These are phyloP conservation scores for Latrodectus elegans DNA, from an alignment of 2,888 invertebrate genomes.

Conservation along the genomic window DNA sequence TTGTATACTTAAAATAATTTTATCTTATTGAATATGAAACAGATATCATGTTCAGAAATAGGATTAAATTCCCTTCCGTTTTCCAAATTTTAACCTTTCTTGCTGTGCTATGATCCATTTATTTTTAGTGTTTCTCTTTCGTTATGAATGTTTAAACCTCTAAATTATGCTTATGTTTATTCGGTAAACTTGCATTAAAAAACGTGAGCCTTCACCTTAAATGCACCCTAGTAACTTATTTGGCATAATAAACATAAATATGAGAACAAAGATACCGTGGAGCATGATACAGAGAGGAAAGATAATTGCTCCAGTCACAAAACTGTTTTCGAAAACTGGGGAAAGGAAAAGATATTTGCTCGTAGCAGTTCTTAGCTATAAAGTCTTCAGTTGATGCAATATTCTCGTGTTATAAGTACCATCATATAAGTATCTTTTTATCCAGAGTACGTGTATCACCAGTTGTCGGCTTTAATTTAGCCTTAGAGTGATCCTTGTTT, in stretches of 20 bases:
- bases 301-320: conserved; percentile 34
- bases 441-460: conserved; percentile 46
- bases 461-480: conserved; percentile 54
- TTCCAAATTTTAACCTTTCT: too few species aligned
- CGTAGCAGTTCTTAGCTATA: conserved; percentile 28
- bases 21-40: too few species aligned
- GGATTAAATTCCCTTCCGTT: too few species aligned
- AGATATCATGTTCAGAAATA: too few species aligned
- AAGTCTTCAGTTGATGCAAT: conserved; percentile 44
- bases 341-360: conserved; percentile 26
- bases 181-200: conserved; percentile 6
- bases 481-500: conserved; percentile 42
- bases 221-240: conserved; percentile 38
- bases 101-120: neutral
- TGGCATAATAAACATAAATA: conserved; percentile 48
- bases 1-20: too few species aligned
- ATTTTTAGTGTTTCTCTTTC: neutral
- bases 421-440: conserved; percentile 52
- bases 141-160: neutral
- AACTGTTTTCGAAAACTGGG: neutral
- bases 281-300: conserved; percentile 2
- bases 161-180: conserved; percentile 23
- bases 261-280: conserved; percentile 20
- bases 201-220: conserved; percentile 39
- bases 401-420: conserved; percentile 41